Conservation (phyloP, 2,888 invertebrate genomes). For the Elysia crispata region DNA sequence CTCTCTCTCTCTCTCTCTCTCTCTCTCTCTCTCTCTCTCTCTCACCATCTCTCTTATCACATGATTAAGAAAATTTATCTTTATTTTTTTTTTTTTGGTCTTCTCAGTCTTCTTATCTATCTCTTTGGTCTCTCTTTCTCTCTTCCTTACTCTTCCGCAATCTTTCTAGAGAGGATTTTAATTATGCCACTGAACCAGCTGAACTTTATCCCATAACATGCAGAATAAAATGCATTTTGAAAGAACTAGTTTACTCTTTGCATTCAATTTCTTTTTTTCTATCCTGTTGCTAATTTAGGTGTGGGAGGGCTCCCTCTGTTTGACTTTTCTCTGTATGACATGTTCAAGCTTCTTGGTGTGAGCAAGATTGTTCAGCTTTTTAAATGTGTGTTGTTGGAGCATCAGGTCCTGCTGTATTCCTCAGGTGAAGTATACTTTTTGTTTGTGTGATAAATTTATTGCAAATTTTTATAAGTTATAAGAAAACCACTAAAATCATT, state of each 20-base stretch:
- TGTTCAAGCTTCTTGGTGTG: slow-evolving; percentile 92
- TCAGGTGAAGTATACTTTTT: slow-evolving; percentile 82
- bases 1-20: too few relatives aligned
- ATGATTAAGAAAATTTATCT: too few relatives aligned
- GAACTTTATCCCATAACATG: too few relatives aligned
- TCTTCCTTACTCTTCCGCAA: not conserved
- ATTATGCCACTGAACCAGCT: too few relatives aligned
- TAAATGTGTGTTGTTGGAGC: slow-evolving; percentile 95
- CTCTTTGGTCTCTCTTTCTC: slow-evolving; percentile 2
- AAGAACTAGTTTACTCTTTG: not conserved
- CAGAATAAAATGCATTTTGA: not conserved
- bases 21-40: too few relatives aligned
- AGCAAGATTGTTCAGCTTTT: slow-evolving; percentile 95
- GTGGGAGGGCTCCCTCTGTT: slow-evolving; percentile 91
- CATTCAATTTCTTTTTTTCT: not conserved
- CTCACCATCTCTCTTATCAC: too few relatives aligned
- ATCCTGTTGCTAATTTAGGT: slow-evolving; percentile 65
- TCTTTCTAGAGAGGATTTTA: too few relatives aligned
- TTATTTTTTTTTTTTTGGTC: not conserved
- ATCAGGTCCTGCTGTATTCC: slow-evolving; percentile 95
- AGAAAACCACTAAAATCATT: too few relatives aligned
- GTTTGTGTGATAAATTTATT: too few relatives aligned
- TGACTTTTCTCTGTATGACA: slow-evolving; percentile 92
- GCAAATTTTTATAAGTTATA: too few relatives aligned
- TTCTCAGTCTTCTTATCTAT: not conserved